Evolutionary conservation across 2,113 vertebrate genomes (phyloP).

Genomic region (Scopus umbretta): DNA sequence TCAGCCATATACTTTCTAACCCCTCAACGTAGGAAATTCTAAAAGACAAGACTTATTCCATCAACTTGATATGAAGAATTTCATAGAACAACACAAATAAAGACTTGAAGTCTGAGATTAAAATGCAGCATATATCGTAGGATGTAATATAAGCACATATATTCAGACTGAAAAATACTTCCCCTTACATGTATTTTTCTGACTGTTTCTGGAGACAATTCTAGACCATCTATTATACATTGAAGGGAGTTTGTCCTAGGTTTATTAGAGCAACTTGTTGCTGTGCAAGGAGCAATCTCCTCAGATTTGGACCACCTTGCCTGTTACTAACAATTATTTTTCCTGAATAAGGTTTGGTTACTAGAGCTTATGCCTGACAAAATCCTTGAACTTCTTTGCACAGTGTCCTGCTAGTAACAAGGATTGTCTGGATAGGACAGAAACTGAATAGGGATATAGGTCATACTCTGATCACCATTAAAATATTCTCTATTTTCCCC

Average conservation of each 20-base stretch:
- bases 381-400: neutral
- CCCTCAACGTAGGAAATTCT: neutral
- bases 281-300: neutral
- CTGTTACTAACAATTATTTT: neutral
- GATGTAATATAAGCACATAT: neutral
- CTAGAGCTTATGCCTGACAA: neutral
- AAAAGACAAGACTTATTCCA: neutral
- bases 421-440: neutral
- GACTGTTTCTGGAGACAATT: neutral
- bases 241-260: neutral
- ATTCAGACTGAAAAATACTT: neutral
- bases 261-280: neutral
- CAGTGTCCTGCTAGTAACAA: neutral
- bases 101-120: neutral
- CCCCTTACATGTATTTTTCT: neutral
- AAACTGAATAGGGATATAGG: neutral
- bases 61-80: neutral
- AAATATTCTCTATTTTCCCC: constrained; percentile 13
- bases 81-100: neutral
- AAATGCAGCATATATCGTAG: neutral
- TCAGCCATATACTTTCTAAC: neutral
- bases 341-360: neutral
- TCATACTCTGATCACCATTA: neutral
- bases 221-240: neutral
- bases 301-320: neutral